Conservation (phyloP, 2,888 invertebrate species). For the Himalopsyche anomala region DNA sequence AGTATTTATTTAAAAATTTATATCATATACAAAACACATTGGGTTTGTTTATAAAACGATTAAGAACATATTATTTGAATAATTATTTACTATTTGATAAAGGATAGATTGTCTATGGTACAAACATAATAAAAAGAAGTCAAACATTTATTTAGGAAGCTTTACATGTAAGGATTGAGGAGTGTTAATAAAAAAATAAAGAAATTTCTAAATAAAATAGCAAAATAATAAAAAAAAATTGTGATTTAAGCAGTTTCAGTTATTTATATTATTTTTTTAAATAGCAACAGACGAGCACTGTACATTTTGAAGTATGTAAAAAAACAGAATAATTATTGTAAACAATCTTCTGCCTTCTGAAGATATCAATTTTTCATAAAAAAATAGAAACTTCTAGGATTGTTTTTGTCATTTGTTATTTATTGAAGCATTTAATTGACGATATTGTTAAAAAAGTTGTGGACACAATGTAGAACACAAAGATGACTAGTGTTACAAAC, state of each 20-base stretch:
- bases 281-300: too few species aligned
- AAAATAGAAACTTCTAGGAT: slow-evolving; percentile 18
- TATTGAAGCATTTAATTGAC: background rate
- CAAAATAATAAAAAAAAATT: background rate
- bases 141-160: too few species aligned
- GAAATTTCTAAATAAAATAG: slow-evolving; percentile 1
- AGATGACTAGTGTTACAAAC: background rate
- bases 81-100: too few species aligned
- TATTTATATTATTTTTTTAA: too few species aligned
- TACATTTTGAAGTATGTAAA: too few species aligned
- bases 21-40: slow-evolving; percentile 54
- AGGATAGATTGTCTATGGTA: too few species aligned
- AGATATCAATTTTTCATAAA: slow-evolving; percentile 9
- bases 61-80: too few species aligned
- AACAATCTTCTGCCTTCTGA: background rate
- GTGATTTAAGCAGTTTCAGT: too few species aligned
- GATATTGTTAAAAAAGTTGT: background rate
- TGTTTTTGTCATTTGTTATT: background rate
- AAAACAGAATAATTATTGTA: too few species aligned
- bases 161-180: background rate
- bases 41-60: background rate
- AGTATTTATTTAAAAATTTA: slow-evolving; percentile 37
- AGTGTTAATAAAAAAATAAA: slow-evolving; percentile 43
- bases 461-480: background rate
- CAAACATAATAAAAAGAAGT: too few species aligned